Percentiles rank a stretch among this genome's conserved stretches.
Conservation (phyloP, 2,113 vertebrate species). For the Fulica atra region DNA sequence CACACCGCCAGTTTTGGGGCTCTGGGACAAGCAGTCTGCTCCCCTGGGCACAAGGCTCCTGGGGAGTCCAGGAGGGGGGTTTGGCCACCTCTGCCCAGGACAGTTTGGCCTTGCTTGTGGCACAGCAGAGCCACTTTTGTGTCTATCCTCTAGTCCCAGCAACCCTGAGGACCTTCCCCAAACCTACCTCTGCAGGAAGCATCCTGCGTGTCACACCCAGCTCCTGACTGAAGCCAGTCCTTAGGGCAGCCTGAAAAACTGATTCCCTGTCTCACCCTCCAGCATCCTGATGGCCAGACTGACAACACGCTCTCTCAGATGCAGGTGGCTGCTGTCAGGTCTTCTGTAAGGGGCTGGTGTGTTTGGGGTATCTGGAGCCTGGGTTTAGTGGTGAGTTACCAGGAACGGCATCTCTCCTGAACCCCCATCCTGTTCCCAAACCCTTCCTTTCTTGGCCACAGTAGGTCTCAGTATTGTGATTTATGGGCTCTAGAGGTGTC, state of each 20-base stretch:
- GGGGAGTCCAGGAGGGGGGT: not conserved
- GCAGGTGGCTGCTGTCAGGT: not conserved
- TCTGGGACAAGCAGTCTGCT: not conserved
- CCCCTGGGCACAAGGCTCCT: not conserved
- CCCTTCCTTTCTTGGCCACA: constrained; percentile 1
- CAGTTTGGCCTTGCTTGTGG: not conserved
- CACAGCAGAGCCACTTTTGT: not conserved
- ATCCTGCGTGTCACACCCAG: not conserved
- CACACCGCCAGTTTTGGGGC: too few species aligned
- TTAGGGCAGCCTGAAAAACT: not conserved
- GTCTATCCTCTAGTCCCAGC: not conserved
- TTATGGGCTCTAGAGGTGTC: not conserved
- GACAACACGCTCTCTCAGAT: not conserved
- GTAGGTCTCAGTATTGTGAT: not conserved
- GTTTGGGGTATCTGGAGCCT: not conserved
- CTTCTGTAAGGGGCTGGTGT: not conserved
- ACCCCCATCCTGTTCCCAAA: not conserved
- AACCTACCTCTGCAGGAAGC: not conserved
- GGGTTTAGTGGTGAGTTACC: not conserved
- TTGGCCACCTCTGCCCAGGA: not conserved
- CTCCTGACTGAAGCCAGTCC: not conserved
- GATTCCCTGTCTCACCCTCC: not conserved
- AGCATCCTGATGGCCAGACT: not conserved
- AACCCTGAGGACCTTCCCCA: not conserved
- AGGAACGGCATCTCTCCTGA: not conserved